A percentile compares a stretch with the other conserved stretches of the same genome.
phyloP scores from a whole-genome alignment of 2,797 vertebrate genomes.

The Columba guinea region DNA sequence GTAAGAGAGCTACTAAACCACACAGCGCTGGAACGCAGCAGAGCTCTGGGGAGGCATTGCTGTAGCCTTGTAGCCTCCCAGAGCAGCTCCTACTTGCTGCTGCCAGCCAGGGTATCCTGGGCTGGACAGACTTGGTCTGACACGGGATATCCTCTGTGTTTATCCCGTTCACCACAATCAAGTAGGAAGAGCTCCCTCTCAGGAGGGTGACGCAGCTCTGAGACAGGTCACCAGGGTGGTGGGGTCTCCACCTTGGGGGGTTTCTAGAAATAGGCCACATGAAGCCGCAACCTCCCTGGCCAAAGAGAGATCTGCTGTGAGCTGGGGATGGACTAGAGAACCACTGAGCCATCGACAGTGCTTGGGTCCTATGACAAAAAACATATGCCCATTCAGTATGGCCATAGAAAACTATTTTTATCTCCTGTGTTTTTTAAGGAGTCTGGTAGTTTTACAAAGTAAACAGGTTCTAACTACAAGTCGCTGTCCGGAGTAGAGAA shows the following conservation, averaged over 20 bases:
- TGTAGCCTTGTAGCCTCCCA: background rate
- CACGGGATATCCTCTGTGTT: background rate
- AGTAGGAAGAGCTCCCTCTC: background rate
- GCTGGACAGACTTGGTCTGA: background rate
- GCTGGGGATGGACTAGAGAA: background rate
- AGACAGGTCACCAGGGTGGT: background rate
- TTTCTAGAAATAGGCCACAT: background rate
- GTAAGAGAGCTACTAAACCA: background rate
- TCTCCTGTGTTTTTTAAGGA: background rate
- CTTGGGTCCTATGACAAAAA: background rate
- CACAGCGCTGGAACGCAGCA: fast-evolving
- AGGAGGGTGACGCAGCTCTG: background rate
- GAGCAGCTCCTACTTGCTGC: background rate
- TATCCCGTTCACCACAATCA: background rate
- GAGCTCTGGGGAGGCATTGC: background rate
- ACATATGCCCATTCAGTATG: fast-evolving
- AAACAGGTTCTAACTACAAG: background rate
- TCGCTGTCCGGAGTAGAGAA: background rate
- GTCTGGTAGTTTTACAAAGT: background rate
- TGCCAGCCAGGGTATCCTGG: background rate
- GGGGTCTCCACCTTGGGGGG: background rate
- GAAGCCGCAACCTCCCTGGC: background rate
- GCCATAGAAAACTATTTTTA: background rate
- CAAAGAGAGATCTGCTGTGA: background rate
- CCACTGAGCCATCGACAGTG: fast-evolving